Base-by-base conservation (phyloP, 2,888 invertebrate species). In the Toxonevra muliebris region DNA sequence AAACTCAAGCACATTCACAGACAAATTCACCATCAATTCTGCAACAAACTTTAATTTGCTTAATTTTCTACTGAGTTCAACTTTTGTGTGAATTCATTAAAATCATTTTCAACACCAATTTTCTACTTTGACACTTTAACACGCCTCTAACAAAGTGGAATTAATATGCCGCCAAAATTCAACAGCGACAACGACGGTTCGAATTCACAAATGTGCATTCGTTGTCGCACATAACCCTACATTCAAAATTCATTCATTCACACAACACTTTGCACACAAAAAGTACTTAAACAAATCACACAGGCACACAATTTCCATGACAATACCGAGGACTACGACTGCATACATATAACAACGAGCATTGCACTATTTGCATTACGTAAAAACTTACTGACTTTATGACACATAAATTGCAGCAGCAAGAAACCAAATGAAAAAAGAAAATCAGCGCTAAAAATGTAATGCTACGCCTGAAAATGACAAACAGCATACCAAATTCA, bases 381-480 rank as follows among this genome's bases (percentile, higher is more conserved):
- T 73, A 74, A 71, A 74, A 80, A 76, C 81, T 82, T 80, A 82
- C 79, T 82, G 82, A 81, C 81, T 81, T 81, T 82, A 80, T 81
- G 81, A 81, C 81, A 81, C 82, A 81, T 80, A 81, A 82, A 82
- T 81, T 75, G 78, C 73, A 70, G 61, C 60, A 65, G 61, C 60
- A 69, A 65, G 59, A 45, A 20, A 12, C 30, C 2, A 30, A 19
- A 45, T 53, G 48, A 42, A 61, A 61, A 61, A 45, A 53, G 41
- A 53, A n/a, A 41, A n/a, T 45, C n/a, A 19, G n/a, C 58, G 9
- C 55, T 10, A 64, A 43, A 59, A 65, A 59, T 58, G 48, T 50
- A 65, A 61, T 67, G 61, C 60, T 64, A 63, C 69, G 71, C 69
- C 69, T 71, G 69, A 60, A 57, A 69, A 67, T 69, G 69, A 67